phyloP scores from a whole-genome alignment of 2,113 vertebrate genomes.

The Bubalus kerabau region DNA sequence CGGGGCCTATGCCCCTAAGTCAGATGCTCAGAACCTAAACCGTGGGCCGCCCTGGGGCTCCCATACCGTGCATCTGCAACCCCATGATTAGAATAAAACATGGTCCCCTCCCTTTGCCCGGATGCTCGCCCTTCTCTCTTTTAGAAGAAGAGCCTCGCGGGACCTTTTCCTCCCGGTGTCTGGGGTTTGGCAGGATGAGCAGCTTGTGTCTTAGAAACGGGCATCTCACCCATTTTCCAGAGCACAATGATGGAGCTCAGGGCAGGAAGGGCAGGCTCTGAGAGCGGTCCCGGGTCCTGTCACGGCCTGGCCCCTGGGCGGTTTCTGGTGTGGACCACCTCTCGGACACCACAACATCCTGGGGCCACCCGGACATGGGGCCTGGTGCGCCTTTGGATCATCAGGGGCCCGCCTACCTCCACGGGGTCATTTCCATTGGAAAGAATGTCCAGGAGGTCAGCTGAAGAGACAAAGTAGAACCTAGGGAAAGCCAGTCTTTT shows the following conservation, averaged over 20 bases:
- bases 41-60: rapidly evolving
- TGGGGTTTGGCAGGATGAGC: rapidly evolving
- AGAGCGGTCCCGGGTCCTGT: rapidly evolving
- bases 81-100: no score
- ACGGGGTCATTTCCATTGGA: slow-evolving; percentile 80
- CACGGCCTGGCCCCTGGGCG: rapidly evolving
- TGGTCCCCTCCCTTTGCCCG: rapidly evolving
- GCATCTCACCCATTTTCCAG: not conserved
- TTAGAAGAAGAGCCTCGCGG: not conserved
- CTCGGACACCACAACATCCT: rapidly evolving
- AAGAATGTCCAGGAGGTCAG: slow-evolving; percentile 83
- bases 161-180: not conserved
- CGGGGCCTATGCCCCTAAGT: no score
- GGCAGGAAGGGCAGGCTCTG: rapidly evolving
- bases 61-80: rapidly evolving
- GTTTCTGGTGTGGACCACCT: not conserved
- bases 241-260: not conserved
- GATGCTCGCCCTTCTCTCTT: not conserved
- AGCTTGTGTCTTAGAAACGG: rapidly evolving
- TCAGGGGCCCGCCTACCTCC: slow-evolving; percentile 63
- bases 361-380: not conserved
- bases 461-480: slow-evolving; percentile 84
- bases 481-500: slow-evolving; percentile 82
- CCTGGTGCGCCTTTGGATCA: rapidly evolving
- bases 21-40: not conserved